Evolutionary conservation across 2,113 vertebrate genomes (phyloP).

Genomic region (Leptocoma aspasia): DNA sequence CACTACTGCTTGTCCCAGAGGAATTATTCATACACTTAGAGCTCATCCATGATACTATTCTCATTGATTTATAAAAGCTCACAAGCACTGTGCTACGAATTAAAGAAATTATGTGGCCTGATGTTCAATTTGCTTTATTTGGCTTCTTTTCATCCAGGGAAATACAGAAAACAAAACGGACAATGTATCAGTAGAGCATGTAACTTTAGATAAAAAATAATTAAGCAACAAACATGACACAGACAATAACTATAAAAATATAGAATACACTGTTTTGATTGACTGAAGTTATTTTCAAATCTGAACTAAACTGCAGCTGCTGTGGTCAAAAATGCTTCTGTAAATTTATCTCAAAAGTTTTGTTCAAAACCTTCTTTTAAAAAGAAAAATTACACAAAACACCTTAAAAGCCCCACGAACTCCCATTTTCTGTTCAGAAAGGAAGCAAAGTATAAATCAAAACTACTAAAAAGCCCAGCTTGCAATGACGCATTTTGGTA

Average conservation of each 20-base stretch:
- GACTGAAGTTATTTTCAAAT: background rate
- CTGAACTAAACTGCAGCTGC: background rate
- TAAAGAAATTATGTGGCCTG: background rate
- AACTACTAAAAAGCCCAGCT: background rate
- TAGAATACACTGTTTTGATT: background rate
- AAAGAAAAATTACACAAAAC: background rate
- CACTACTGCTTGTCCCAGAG: background rate
- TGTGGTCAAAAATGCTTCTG: background rate
- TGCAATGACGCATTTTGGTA: background rate
- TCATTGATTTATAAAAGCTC: background rate
- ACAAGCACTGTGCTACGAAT: background rate
- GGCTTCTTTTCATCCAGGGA: background rate
- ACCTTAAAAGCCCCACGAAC: background rate
- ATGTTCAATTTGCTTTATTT: constrained; percentile 12
- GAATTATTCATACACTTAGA: background rate
- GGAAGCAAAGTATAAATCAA: background rate
- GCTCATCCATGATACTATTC: background rate
- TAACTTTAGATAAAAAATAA: background rate
- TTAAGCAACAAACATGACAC: background rate
- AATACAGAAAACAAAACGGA: background rate
- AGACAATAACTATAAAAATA: background rate
- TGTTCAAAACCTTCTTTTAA: background rate
- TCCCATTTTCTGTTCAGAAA: background rate
- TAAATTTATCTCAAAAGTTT: background rate
- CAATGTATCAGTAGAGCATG: background rate